These are phyloP conservation scores for Thomomys bottae DNA, from an alignment of 2,113 vertebrate species.

Conservation along the genomic window DNA sequence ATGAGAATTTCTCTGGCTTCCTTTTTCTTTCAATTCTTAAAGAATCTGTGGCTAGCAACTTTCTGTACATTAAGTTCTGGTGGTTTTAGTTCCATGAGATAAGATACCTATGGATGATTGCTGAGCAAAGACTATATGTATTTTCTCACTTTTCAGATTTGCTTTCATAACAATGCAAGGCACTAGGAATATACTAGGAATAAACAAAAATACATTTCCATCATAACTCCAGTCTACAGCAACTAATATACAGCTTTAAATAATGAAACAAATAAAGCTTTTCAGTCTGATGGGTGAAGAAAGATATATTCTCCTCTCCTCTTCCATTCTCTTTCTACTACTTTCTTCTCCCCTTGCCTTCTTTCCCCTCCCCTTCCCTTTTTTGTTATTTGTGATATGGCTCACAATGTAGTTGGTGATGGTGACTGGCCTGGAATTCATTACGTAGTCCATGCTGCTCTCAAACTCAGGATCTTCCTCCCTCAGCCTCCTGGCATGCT, in stretches of 20 bases:
- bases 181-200: neutral
- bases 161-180: neutral
- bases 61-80: neutral
- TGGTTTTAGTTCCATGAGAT: neutral
- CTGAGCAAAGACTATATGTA: neutral
- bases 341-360: neutral
- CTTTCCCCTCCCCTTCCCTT: too few relatives aligned
- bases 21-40: neutral
- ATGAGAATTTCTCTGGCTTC: slow-evolving; percentile 13
- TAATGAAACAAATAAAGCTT: too few relatives aligned
- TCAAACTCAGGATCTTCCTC: too few relatives aligned
- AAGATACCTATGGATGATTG: neutral
- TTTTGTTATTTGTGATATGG: too few relatives aligned
- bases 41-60: neutral
- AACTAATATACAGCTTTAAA: neutral
- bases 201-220: neutral
- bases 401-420: too few relatives aligned
- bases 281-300: neutral
- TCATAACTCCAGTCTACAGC: neutral
- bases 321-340: too few relatives aligned
- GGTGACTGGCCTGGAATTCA: too few relatives aligned
- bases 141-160: slow-evolving; percentile 45
- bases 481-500: too few relatives aligned
- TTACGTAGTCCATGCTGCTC: too few relatives aligned
- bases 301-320: too few relatives aligned